Conservation (phyloP, 2,888 invertebrate species). For the Selenia dentaria region DNA sequence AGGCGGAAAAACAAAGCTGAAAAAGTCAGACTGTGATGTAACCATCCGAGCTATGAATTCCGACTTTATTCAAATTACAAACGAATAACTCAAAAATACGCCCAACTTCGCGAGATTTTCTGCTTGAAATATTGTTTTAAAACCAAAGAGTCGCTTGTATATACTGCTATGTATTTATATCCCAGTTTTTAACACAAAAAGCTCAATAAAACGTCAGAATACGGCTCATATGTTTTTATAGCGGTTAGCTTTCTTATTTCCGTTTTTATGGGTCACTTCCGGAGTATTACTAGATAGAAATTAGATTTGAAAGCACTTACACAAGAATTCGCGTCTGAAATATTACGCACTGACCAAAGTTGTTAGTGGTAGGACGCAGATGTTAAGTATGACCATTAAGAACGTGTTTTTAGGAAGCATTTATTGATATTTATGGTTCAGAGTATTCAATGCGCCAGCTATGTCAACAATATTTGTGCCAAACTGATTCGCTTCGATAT, state of each 20-base stretch:
- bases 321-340: constrained; percentile 25
- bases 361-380: constrained; percentile 18
- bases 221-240: constrained; percentile 53
- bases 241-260: constrained; percentile 52
- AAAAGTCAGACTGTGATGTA: constrained; percentile 36
- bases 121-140: constrained; percentile 9
- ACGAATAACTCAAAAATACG: constrained; percentile 22
- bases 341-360: constrained; percentile 24
- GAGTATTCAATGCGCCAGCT: constrained; percentile 9
- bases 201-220: constrained; percentile 48
- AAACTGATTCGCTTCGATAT: constrained; percentile 17
- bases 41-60: constrained; percentile 33
- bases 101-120: constrained; percentile 16
- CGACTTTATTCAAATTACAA: constrained; percentile 36
- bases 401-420: constrained; percentile 14
- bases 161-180: constrained; percentile 27
- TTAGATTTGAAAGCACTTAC: constrained; percentile 45
- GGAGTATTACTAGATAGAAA: constrained; percentile 43
- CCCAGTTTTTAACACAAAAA: constrained; percentile 28
- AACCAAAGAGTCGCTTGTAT: constrained; percentile 10
- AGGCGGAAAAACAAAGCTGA: constrained; percentile 39
- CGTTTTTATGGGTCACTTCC: constrained; percentile 47
- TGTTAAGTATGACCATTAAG: constrained; percentile 26
- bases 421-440: constrained; percentile 17
- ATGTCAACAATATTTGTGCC: constrained; percentile 23